These are phyloP conservation scores for Hozukius guyotensis DNA, from an alignment of 2,797 vertebrate genomes.

Conservation along the genomic window DNA sequence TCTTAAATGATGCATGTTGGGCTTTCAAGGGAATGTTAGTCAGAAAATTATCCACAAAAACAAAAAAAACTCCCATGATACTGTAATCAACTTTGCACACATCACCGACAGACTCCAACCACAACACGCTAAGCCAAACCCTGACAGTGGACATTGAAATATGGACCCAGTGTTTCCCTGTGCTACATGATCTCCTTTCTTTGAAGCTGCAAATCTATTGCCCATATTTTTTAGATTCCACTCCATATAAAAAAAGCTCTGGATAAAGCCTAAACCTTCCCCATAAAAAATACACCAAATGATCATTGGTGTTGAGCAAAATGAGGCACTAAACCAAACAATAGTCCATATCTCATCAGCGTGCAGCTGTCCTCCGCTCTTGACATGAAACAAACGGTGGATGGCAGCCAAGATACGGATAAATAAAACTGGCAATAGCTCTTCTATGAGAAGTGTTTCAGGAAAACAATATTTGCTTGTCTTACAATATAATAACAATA, in stretches of 20 bases:
- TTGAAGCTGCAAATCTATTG: conserved; percentile 28
- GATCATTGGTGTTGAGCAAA: conserved; percentile 56
- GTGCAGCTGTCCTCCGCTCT: conserved; percentile 50
- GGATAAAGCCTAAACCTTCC: conserved; percentile 33
- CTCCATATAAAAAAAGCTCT: conserved; percentile 22
- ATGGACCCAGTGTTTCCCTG: conserved; percentile 13
- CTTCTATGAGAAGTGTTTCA: conserved; percentile 49
- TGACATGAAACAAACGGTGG: conserved; percentile 39
- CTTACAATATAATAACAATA: conserved; percentile 50
- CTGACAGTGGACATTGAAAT: conserved; percentile 13
- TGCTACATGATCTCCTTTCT: conserved; percentile 11
- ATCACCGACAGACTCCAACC: conserved; percentile 21
- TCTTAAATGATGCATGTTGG: conserved; percentile 37
- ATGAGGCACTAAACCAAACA: conserved; percentile 63
- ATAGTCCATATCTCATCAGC: conserved; percentile 42
- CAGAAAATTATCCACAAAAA: conserved; percentile 14
- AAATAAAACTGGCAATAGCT: conserved; percentile 59
- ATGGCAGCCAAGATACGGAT: conserved; percentile 53
- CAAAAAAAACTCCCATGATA: conserved; percentile 34
- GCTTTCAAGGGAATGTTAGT: conserved; percentile 36
- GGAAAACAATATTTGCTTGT: conserved; percentile 65
- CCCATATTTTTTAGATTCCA: conserved; percentile 9
- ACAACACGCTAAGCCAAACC: conserved; percentile 6
- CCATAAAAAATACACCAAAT: conserved; percentile 24
- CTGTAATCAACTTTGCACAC: conserved; percentile 37